phyloP scores from a whole-genome alignment of 2,888 invertebrate genomes.

The Drosophila mettleri region DNA sequence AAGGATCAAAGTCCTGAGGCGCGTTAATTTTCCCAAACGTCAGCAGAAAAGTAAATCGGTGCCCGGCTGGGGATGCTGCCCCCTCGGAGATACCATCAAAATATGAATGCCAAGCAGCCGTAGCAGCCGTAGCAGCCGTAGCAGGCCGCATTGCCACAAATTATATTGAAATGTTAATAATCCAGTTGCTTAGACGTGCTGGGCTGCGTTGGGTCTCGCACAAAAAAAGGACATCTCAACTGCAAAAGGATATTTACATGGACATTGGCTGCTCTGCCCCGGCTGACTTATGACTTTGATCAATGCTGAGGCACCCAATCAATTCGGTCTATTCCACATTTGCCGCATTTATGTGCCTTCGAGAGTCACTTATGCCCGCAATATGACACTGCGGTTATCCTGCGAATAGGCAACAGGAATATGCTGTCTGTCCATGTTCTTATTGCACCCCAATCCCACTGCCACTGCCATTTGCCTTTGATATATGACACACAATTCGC shows the following conservation, averaged over 20 bases:
- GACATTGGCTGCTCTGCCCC: slow-evolving; percentile 64
- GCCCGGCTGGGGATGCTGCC: slow-evolving; percentile 34
- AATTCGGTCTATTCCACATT: slow-evolving; percentile 53
- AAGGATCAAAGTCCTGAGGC: slow-evolving; percentile 77
- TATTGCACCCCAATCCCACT: not conserved
- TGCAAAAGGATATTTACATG: slow-evolving; percentile 79
- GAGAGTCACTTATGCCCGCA: slow-evolving; percentile 78
- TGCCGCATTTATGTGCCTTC: slow-evolving; percentile 66
- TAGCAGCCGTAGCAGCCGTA: slow-evolving; percentile 12
- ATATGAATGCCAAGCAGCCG: slow-evolving; percentile 56
- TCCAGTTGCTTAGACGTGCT: slow-evolving; percentile 79
- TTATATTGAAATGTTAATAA: slow-evolving; percentile 82
- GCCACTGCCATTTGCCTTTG: slow-evolving; percentile 31
- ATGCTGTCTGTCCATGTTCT: not conserved
- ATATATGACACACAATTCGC: slow-evolving; percentile 53
- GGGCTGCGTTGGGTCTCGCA: slow-evolving; percentile 33
- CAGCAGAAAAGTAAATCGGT: slow-evolving; percentile 75
- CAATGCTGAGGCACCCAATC: slow-evolving; percentile 66
- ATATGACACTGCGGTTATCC: slow-evolving; percentile 76
- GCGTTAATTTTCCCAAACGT: slow-evolving; percentile 76
- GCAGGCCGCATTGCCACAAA: slow-evolving; percentile 49
- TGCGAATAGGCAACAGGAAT: slow-evolving; percentile 17
- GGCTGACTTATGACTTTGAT: slow-evolving; percentile 82
- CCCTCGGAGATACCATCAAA: slow-evolving; percentile 22
- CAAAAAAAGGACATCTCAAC: slow-evolving; percentile 66